phyloP scores from a whole-genome alignment of 2,888 invertebrate species.

The Vannuccia rotundouncinata region DNA sequence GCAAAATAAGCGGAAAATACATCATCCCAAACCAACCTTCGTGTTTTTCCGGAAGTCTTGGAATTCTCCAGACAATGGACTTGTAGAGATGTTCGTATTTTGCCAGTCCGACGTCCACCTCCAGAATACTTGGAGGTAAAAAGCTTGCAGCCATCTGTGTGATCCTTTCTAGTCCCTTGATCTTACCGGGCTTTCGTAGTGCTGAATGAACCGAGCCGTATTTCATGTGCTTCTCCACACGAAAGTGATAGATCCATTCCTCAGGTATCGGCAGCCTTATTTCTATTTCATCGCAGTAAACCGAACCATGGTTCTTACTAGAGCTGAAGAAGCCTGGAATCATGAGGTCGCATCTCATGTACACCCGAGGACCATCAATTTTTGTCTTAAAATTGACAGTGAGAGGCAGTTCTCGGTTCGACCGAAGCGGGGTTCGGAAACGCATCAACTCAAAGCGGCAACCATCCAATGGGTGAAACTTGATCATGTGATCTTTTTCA shows the following conservation, averaged over 20 bases:
- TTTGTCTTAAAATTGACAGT: constrained; percentile 78
- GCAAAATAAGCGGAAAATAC: too few relatives aligned
- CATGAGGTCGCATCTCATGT: constrained; percentile 84
- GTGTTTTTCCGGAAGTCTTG: constrained; percentile 91
- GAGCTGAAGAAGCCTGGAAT: constrained; percentile 94
- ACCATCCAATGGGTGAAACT: constrained; percentile 78
- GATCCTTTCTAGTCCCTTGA: constrained; percentile 58
- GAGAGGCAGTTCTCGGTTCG: constrained; percentile 86
- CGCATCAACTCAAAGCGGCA: constrained; percentile 92
- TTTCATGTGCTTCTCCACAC: constrained; percentile 93
- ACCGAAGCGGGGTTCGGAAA: constrained; percentile 66
- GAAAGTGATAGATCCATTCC: constrained; percentile 96
- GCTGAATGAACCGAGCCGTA: constrained; percentile 94
- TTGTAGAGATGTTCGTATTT: constrained; percentile 98
- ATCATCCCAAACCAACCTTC: too few relatives aligned
- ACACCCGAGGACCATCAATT: constrained; percentile 64
- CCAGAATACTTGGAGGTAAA: constrained; percentile 52
- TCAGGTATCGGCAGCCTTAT: constrained; percentile 88
- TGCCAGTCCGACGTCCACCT: constrained; percentile 78
- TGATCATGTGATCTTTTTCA: constrained; percentile 60
- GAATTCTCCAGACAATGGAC: constrained; percentile 95
- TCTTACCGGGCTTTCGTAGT: constrained; percentile 60
- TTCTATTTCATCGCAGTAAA: constrained; percentile 72
- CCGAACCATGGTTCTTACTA: constrained; percentile 83
- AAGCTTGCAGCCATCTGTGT: constrained; percentile 54